Conservation (phyloP, 1,140 invertebrate genomes). For the Lucilia sericata region DNA sequence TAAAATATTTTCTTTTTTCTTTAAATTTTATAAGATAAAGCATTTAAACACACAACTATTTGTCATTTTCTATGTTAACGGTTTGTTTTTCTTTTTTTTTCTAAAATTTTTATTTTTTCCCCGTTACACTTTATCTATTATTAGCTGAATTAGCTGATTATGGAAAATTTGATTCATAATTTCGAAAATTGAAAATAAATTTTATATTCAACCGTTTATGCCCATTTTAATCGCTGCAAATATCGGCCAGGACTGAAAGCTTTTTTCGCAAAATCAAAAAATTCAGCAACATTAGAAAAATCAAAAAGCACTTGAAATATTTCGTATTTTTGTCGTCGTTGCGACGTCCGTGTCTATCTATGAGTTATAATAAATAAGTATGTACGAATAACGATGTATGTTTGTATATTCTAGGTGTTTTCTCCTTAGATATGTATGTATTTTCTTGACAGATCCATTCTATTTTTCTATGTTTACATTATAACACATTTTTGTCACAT, state of each 20-base stretch:
- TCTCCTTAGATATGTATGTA: background rate
- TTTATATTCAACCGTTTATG: constrained; percentile 3
- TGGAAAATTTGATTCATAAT: background rate
- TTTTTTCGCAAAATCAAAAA: constrained; percentile 15
- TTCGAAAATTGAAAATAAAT: background rate
- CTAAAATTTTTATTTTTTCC: background rate
- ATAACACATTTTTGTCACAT: background rate
- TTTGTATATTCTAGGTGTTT: background rate
- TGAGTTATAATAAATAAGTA: background rate
- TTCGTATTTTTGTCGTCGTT: constrained; percentile 12
- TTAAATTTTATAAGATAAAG: background rate
- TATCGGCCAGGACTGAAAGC: constrained; percentile 67
- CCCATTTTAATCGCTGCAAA: constrained; percentile 64
- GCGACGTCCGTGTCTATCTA: background rate
- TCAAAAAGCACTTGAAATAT: constrained; percentile 42
- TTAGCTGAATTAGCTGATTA: background rate
- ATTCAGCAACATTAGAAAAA: constrained; percentile 25
- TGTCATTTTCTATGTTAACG: background rate
- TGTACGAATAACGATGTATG: background rate
- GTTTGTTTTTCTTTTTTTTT: constrained; percentile 1
- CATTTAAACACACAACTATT: background rate
- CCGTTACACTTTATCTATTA: background rate
- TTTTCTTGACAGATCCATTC: background rate
- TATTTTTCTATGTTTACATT: background rate
- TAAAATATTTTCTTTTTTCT: constrained; percentile 28